phyloP scores from a whole-genome alignment of 2,888 invertebrate genomes.

The Arctia plantaginis region DNA sequence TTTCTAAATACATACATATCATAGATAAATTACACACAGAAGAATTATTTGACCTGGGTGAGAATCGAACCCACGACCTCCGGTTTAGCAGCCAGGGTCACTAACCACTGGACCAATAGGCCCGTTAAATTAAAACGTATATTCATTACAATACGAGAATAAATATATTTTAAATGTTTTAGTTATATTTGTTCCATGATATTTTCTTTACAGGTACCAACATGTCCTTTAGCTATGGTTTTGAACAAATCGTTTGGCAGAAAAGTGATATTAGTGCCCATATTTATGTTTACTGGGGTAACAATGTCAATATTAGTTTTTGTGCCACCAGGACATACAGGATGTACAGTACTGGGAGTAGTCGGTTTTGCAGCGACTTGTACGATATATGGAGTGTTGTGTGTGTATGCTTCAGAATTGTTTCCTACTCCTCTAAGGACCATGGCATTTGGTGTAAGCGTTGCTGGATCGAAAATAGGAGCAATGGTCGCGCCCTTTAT shows the following conservation, averaged over 20 bases:
- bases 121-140: too few species aligned
- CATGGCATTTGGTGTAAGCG: conserved; percentile 65
- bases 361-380: conserved; percentile 57
- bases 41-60: too few species aligned
- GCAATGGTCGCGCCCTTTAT: conserved; percentile 68
- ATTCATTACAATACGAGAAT: background rate
- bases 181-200: background rate
- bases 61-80: too few species aligned
- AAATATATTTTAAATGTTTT: background rate
- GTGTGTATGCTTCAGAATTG: conserved; percentile 65
- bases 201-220: conserved; percentile 55
- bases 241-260: conserved; percentile 62
- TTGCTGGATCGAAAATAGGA: conserved; percentile 63
- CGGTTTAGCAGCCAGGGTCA: too few species aligned
- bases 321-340: conserved; percentile 56
- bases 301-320: conserved; percentile 61
- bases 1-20: too few species aligned
- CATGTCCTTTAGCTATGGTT: conserved; percentile 56
- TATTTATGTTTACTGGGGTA: conserved; percentile 47
- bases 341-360: conserved; percentile 57
- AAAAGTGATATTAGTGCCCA: conserved; percentile 51
- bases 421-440: conserved; percentile 68
- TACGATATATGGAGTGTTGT: conserved; percentile 56
- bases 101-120: too few species aligned
- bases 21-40: too few species aligned